These are phyloP conservation scores for Dorcus hopei DNA, from an alignment of 2,888 invertebrate species.

Conservation along the genomic window DNA sequence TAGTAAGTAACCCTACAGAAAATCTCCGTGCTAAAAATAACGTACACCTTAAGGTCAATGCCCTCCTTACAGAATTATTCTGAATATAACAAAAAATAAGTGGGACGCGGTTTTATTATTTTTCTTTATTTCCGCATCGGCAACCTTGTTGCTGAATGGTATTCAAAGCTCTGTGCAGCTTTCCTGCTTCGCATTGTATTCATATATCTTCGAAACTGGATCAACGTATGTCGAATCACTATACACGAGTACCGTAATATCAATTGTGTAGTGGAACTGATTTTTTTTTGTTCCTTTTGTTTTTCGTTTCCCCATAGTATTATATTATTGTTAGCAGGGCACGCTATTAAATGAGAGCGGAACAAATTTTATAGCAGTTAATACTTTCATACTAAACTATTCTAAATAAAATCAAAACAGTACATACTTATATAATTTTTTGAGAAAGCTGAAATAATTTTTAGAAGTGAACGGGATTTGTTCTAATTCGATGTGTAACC, in stretches of 20 bases:
- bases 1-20: not conserved
- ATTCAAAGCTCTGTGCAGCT: conserved; percentile 13
- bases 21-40: conserved; percentile 10
- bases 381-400: no score
- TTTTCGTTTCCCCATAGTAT: conserved; percentile 17
- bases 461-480: no score
- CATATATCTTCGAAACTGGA: conserved; percentile 21
- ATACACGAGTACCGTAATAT: conserved; percentile 25
- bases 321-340: conserved; percentile 16
- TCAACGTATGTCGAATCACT: conserved; percentile 21
- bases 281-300: conserved; percentile 16
- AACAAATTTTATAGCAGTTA: no score
- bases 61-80: conserved; percentile 9
- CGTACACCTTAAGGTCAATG: conserved; percentile 11
- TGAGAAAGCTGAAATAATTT: no score
- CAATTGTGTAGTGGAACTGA: conserved; percentile 25
- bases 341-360: no score
- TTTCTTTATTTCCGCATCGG: conserved; percentile 32
- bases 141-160: conserved; percentile 28
- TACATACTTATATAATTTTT: no score
- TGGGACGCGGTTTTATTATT: conserved; percentile 26
- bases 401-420: no score
- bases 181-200: conserved; percentile 18
- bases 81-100: not conserved
- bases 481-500: no score